A percentile compares a stretch with the other conserved stretches of the same genome.
Conservation (phyloP, 2,113 vertebrate species). For the Podarcis raffonei region DNA sequence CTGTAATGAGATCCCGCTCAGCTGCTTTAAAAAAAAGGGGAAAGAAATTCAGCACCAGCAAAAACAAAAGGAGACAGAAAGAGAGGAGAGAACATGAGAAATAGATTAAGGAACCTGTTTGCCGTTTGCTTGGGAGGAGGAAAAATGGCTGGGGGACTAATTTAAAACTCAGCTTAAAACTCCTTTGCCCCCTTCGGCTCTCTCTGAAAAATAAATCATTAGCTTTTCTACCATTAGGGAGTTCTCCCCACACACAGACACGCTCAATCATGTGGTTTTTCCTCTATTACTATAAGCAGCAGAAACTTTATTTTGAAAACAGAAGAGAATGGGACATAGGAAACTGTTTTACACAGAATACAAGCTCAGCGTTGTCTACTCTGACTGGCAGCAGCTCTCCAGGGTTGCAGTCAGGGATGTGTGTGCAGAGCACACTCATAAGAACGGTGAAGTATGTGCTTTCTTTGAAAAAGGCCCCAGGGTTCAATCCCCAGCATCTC, state of each 20-base stretch:
- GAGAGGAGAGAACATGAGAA: not conserved
- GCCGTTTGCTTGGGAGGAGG: not conserved
- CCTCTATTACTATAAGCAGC: no score
- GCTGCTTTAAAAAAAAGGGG: not conserved
- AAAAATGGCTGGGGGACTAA: not conserved
- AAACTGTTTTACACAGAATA: not conserved
- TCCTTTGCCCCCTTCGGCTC: not conserved
- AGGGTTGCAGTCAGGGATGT: no score
- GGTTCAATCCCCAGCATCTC: no score
- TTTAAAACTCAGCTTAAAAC: not conserved
- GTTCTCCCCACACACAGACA: not conserved
- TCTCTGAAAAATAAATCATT: not conserved
- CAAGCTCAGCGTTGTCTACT: no score
- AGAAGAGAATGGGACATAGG: not conserved
- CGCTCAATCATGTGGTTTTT: not conserved
- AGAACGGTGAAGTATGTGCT: no score
- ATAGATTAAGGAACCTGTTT: not conserved
- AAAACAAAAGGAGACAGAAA: not conserved
- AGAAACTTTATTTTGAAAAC: not conserved
- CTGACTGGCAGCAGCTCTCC: no score
- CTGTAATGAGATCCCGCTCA: slow-evolving; percentile 1
- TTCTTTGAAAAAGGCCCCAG: no score
- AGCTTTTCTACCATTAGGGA: not conserved
- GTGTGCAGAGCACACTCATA: no score
- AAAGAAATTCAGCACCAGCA: not conserved